phyloP scores from a whole-genome alignment of 2,888 invertebrate species.

The Argyresthia goedartella region DNA sequence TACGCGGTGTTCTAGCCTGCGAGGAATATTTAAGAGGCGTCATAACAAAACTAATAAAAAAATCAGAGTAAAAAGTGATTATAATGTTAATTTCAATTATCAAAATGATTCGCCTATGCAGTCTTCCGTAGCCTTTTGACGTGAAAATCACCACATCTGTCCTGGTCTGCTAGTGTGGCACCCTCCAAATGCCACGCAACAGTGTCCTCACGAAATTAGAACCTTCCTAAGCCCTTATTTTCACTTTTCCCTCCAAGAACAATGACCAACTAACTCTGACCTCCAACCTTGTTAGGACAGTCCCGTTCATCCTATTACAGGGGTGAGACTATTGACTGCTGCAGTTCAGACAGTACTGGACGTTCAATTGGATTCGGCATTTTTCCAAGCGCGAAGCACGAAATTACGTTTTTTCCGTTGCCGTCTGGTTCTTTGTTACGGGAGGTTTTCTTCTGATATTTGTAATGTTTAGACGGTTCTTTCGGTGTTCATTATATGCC shows the following conservation, averaged over 20 bases:
- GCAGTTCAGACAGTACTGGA: constrained; percentile 31
- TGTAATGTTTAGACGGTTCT: constrained; percentile 36
- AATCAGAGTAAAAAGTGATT: too few species aligned
- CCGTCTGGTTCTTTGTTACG: constrained; percentile 54
- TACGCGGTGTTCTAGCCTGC: too few species aligned
- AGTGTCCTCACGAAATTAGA: constrained; percentile 37
- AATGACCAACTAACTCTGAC: background rate
- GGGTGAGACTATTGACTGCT: constrained; percentile 9
- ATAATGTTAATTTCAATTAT: too few species aligned
- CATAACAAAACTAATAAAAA: too few species aligned
- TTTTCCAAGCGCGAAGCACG: constrained; percentile 28
- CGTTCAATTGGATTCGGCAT: constrained; percentile 34
- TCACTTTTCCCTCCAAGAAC: constrained; percentile 32
- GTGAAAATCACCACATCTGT: background rate
- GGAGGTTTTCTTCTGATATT: constrained; percentile 38
- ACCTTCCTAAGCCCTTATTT: constrained; percentile 39
- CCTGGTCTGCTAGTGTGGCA: background rate
- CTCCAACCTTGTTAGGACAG: background rate
- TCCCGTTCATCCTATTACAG: background rate
- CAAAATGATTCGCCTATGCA: too few species aligned
- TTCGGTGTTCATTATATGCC: background rate
- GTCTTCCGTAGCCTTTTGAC: background rate
- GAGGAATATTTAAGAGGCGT: too few species aligned
- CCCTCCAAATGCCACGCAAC: background rate
- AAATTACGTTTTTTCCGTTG: constrained; percentile 19